Percentiles rank a stretch among this genome's conserved stretches.
These are phyloP conservation scores for Heteromyza rotundicornis DNA, from an alignment of 2,888 invertebrate species.

Conservation along the genomic window DNA sequence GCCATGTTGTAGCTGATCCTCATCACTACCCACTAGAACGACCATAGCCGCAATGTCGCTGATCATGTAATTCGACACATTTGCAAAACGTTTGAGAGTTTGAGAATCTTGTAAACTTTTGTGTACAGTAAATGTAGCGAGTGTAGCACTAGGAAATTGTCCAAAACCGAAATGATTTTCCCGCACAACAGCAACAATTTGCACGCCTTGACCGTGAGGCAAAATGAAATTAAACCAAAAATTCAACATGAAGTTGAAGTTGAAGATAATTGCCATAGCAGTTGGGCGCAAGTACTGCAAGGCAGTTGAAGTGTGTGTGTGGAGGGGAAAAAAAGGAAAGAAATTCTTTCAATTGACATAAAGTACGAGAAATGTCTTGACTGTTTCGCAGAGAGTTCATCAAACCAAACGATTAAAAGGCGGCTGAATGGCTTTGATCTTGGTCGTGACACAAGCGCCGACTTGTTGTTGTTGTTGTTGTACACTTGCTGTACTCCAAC, in stretches of 20 bases:
- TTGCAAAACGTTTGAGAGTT: slow-evolving; percentile 2
- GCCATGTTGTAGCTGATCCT: slow-evolving; percentile 15
- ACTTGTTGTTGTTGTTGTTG: slow-evolving; percentile 19
- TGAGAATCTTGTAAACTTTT: slow-evolving; percentile 15
- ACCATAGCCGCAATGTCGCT: slow-evolving; percentile 30
- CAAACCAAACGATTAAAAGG: not conserved
- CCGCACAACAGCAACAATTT: slow-evolving; percentile 26
- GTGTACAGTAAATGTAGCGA: slow-evolving; percentile 14
- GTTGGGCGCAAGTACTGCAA: not conserved
- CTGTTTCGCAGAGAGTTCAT: not conserved
- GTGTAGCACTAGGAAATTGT: slow-evolving; percentile 34
- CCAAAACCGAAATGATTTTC: slow-evolving; percentile 40
- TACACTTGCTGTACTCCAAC: slow-evolving; percentile 24
- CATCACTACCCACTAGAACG: not conserved
- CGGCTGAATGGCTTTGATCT: slow-evolving; percentile 4
- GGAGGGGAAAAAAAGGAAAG: too few relatives aligned
- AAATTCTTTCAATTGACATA: too few relatives aligned
- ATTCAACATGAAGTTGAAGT: slow-evolving; percentile 32
- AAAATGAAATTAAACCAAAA: slow-evolving; percentile 40
- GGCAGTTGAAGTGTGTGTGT: too few relatives aligned
- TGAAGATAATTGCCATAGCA: not conserved
- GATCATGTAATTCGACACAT: slow-evolving; percentile 43
- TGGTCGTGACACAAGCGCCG: slow-evolving; percentile 15
- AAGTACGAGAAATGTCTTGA: not conserved
- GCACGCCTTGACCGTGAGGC: slow-evolving; percentile 40